Conservation (phyloP, 2,888 invertebrate genomes). For the Orthosia cruda region DNA sequence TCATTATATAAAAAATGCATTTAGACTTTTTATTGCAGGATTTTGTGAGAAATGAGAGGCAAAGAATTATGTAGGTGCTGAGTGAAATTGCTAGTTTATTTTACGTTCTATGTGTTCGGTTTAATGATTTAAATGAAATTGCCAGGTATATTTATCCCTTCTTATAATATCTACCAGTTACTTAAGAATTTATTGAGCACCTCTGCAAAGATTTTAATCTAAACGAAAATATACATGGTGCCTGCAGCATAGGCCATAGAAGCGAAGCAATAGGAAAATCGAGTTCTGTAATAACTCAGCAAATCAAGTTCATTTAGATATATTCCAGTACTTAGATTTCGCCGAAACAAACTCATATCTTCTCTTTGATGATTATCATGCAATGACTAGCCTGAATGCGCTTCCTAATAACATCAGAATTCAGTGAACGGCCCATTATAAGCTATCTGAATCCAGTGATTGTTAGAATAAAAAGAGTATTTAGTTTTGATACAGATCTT, state of each 20-base stretch:
- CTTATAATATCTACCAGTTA: no score
- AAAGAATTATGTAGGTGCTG: background rate
- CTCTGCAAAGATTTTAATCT: no score
- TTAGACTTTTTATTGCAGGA: conserved; percentile 23
- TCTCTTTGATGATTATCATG: background rate
- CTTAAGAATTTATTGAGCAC: no score
- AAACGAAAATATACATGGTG: no score
- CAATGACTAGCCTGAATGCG: background rate
- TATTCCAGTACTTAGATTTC: background rate
- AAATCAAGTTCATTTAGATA: background rate
- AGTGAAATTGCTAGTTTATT: conserved; percentile 2
- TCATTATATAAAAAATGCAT: conserved; percentile 55
- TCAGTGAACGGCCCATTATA: no score
- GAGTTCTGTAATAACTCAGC: background rate
- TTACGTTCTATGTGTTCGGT: background rate
- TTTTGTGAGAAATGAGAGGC: background rate
- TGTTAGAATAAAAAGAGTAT: no score
- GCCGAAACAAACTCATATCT: background rate
- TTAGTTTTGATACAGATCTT: no score
- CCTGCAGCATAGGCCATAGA: background rate
- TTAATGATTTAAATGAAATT: background rate
- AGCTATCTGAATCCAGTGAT: no score
- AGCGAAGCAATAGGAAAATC: background rate
- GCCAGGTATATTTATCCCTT: no score
- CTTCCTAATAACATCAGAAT: background rate